Conservation (phyloP, 2,113 vertebrate species). For the Cyprinus carpio region DNA sequence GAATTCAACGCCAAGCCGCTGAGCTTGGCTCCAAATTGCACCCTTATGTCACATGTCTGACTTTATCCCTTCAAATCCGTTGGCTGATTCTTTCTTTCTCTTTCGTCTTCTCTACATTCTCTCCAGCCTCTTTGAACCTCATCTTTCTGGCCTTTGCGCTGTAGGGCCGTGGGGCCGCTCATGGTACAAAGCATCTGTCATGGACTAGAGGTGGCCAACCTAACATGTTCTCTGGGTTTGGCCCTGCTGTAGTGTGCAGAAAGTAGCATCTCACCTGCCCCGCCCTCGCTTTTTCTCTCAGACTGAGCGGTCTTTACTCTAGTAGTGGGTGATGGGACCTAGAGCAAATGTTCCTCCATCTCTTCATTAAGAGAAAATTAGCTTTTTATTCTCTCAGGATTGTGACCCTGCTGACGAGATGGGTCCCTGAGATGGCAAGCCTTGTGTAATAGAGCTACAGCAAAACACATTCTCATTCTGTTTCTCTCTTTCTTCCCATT, state of each 20-base stretch:
- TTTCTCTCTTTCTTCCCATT: neutral
- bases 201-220: constrained; percentile 33
- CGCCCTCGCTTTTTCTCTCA: neutral
- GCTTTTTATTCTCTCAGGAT: constrained; percentile 43
- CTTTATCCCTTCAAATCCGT: constrained; percentile 25
- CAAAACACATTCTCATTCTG: neutral
- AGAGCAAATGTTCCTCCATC: constrained; percentile 23
- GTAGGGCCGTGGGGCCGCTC: neutral
- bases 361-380: constrained; percentile 50
- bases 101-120: neutral
- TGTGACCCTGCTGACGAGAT: constrained; percentile 30
- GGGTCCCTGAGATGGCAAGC: constrained; percentile 29
- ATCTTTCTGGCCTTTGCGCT: constrained; percentile 4
- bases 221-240: constrained; percentile 36
- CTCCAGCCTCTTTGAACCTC: neutral
- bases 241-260: constrained; percentile 8
- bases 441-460: neutral
- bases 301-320: neutral
- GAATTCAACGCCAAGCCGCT: neutral
- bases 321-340: neutral
- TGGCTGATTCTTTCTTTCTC: neutral
- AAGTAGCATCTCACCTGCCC: neutral
- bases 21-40: constrained; percentile 38
- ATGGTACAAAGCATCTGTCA: neutral
- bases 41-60: constrained; percentile 15